Evolutionary conservation across 2,888 invertebrate genomes (phyloP).

Genomic region (Atherix ibis): DNA sequence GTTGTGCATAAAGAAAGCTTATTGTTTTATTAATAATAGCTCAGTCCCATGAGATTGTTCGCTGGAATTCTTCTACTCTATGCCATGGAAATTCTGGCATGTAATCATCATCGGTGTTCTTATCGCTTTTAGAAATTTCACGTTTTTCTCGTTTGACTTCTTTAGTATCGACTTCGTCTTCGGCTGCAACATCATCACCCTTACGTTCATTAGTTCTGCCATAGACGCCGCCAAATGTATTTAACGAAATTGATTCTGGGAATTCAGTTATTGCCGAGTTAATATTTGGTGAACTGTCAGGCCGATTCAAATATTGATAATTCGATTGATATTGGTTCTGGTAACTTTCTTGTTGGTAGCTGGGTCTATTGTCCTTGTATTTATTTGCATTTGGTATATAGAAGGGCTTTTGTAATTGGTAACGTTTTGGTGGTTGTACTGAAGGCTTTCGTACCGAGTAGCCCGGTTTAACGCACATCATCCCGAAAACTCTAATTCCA

Average conservation of each 20-base stretch:
- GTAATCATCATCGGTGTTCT: slow-evolving; percentile 19
- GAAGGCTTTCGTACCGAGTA: slow-evolving; percentile 30
- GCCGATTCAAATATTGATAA: slow-evolving; percentile 30
- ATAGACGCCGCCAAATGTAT: slow-evolving; percentile 25
- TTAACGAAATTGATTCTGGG: slow-evolving; percentile 23
- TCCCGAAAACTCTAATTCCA: slow-evolving; percentile 83
- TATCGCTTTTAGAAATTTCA: slow-evolving; percentile 15
- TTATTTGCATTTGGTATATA: slow-evolving; percentile 22
- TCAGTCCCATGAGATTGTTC: slow-evolving; percentile 52
- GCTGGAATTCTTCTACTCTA: slow-evolving; percentile 53
- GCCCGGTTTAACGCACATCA: slow-evolving; percentile 67
- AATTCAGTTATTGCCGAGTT: slow-evolving; percentile 16
- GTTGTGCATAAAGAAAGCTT: too few species aligned
- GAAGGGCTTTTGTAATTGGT: slow-evolving; percentile 29
- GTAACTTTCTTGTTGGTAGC: slow-evolving; percentile 17
- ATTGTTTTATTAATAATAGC: too few species aligned
- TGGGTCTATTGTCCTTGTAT: slow-evolving; percentile 13
- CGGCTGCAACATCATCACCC: slow-evolving; percentile 23
- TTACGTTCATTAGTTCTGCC: slow-evolving; percentile 29
- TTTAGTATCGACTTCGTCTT: slow-evolving; percentile 8
- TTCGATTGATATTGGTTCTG: slow-evolving; percentile 22
- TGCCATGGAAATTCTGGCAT: slow-evolving; percentile 64
- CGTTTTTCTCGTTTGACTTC: slow-evolving; percentile 18
- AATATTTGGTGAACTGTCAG: slow-evolving; percentile 21
- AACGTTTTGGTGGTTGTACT: slow-evolving; percentile 28